phyloP scores from a whole-genome alignment of 2,113 vertebrate species.

The Upupa epops region DNA sequence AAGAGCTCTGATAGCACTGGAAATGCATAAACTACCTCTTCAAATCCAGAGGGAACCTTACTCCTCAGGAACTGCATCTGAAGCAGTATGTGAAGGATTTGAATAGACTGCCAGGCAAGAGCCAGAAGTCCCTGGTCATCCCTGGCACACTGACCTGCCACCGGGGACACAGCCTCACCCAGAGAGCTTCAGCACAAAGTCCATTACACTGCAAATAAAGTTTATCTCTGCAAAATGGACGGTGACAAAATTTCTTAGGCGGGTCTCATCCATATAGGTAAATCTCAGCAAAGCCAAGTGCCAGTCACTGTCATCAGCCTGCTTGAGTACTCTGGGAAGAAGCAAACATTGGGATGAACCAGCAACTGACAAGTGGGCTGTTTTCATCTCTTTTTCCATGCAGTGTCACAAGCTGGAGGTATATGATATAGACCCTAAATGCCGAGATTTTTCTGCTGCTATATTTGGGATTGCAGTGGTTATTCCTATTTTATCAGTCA shows the following conservation, averaged over 20 bases:
- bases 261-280: not conserved
- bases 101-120: not conserved
- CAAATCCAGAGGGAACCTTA: not conserved
- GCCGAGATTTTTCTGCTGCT: not conserved
- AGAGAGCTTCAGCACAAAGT: not conserved
- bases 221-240: not conserved
- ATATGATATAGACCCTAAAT: not conserved
- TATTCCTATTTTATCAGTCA: slow-evolving; percentile 19
- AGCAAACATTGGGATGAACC: not conserved
- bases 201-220: not conserved
- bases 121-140: not conserved
- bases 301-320: not conserved
- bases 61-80: not conserved
- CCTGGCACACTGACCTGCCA: too few relatives aligned
- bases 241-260: not conserved
- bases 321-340: not conserved
- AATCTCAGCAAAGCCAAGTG: not conserved
- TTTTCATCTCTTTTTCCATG: not conserved
- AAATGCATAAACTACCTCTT: not conserved
- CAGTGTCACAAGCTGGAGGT: not conserved
- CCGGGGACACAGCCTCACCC: not conserved
- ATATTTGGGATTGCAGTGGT: slow-evolving; percentile 26
- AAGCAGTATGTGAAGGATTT: not conserved
- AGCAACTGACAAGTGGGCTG: not conserved
- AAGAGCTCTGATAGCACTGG: not conserved